Evolutionary conservation across 2,113 vertebrate species (phyloP).

Genomic region (Sinocyclocheilus maitianheensis): DNA sequence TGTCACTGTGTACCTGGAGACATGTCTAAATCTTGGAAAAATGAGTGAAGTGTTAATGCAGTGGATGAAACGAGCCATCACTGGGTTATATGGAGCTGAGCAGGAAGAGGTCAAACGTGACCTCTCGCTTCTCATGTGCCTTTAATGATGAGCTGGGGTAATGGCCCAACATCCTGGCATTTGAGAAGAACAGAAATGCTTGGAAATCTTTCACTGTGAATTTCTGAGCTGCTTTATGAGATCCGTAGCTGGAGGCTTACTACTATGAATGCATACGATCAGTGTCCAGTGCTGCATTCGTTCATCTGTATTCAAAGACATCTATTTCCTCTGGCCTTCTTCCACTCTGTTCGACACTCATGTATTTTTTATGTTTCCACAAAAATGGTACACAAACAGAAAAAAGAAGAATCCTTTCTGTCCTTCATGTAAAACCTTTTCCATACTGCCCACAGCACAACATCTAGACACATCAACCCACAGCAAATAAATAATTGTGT

Average conservation of each 20-base stretch:
- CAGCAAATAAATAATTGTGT: conserved; percentile 37
- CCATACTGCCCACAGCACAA: conserved; percentile 38
- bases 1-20: not conserved
- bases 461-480: not conserved
- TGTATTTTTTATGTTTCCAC: conserved; percentile 65
- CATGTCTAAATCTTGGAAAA: not conserved
- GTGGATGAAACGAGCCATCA: conserved; percentile 2
- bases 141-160: conserved; percentile 32
- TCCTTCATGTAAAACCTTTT: conserved; percentile 47
- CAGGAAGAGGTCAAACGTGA: conserved; percentile 25
- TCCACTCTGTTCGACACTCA: conserved; percentile 58
- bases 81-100: conserved; percentile 1
- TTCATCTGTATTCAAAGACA: conserved; percentile 64
- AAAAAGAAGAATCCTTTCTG: conserved; percentile 39
- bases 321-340: conserved; percentile 30
- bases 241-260: conserved; percentile 24
- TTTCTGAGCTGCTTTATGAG: conserved; percentile 2
- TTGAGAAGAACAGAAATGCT: conserved; percentile 9
- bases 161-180: conserved; percentile 14
- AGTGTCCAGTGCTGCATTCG: conserved; percentile 14
- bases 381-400: conserved; percentile 52
- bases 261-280: conserved; percentile 19
- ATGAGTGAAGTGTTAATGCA: conserved; percentile 21
- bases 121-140: conserved; percentile 18
- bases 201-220: conserved; percentile 2